Evolutionary conservation across 2,113 vertebrate species (phyloP).

Genomic region (Apistogramma diplotaenia): DNA sequence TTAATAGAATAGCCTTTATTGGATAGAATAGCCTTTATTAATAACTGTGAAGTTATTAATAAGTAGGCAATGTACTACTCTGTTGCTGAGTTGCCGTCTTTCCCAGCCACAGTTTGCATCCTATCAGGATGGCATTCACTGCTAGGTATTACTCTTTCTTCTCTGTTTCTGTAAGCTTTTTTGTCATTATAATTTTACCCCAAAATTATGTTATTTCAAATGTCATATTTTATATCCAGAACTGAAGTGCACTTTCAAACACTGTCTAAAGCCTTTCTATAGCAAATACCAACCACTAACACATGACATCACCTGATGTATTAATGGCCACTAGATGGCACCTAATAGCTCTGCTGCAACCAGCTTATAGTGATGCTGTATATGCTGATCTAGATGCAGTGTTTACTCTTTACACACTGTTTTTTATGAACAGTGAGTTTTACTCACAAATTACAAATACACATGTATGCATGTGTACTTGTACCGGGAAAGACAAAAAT

Average conservation of each 20-base stretch:
- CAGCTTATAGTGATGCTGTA: rapidly evolving
- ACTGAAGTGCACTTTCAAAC: neutral
- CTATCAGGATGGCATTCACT: no score
- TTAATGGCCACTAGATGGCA: neutral
- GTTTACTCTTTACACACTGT: neutral
- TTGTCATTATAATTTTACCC: neutral
- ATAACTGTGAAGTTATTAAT: no score
- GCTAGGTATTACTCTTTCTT: no score
- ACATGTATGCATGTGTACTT: neutral
- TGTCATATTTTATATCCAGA: neutral
- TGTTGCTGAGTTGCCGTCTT: no score
- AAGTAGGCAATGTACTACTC: no score
- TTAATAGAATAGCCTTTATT: no score
- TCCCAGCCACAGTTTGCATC: no score
- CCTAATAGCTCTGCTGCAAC: neutral
- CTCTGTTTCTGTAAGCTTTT: no score
- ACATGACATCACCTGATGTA: neutral
- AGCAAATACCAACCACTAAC: neutral
- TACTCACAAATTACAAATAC: neutral
- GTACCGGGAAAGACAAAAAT: constrained; percentile 21
- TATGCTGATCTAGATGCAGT: neutral
- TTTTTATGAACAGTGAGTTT: neutral
- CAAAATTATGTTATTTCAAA: neutral
- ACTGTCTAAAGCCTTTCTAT: neutral
- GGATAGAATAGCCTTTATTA: no score